These are phyloP conservation scores for Zosterops borbonicus DNA, from an alignment of 2,113 vertebrate species.

Conservation along the genomic window DNA sequence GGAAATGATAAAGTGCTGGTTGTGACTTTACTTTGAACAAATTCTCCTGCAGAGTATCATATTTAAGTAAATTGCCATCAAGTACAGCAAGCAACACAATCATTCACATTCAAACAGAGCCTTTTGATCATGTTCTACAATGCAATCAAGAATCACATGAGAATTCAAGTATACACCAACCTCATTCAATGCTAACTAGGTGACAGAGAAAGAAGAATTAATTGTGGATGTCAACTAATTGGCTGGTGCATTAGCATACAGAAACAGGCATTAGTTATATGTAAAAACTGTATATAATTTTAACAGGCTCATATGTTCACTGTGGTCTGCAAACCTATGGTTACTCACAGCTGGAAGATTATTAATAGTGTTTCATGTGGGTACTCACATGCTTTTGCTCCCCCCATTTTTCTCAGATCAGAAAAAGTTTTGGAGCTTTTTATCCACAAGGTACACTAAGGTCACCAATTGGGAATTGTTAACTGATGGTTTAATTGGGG, in stretches of 20 bases:
- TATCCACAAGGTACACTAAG: conserved; percentile 32
- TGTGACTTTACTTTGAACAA: conserved; percentile 76
- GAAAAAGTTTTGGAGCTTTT: conserved; percentile 25
- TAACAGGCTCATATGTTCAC: background rate
- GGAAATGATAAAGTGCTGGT: conserved; percentile 80
- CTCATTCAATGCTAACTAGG: conserved; percentile 65
- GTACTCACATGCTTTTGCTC: background rate
- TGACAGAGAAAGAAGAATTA: conserved; percentile 68
- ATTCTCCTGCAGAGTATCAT: conserved; percentile 80
- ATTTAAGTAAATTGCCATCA: conserved; percentile 82
- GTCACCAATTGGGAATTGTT: conserved; percentile 43
- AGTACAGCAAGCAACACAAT: conserved; percentile 71
- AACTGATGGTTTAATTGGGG: conserved; percentile 64
- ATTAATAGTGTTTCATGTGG: background rate
- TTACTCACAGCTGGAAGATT: conserved; percentile 1
- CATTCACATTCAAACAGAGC: conserved; percentile 68
- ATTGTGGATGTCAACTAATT: conserved; percentile 52
- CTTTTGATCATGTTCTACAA: conserved; percentile 80
- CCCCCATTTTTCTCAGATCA: background rate
- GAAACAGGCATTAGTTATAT: background rate
- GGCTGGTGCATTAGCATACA: conserved; percentile 49
- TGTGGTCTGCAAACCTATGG: background rate
- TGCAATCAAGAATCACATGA: conserved; percentile 78
- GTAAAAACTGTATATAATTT: background rate
- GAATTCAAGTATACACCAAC: conserved; percentile 57